A percentile compares a stretch with the other conserved stretches of the same genome.
These are phyloP conservation scores for Limnephilus auricula DNA, from an alignment of 2,888 invertebrate species.

Conservation along the genomic window DNA sequence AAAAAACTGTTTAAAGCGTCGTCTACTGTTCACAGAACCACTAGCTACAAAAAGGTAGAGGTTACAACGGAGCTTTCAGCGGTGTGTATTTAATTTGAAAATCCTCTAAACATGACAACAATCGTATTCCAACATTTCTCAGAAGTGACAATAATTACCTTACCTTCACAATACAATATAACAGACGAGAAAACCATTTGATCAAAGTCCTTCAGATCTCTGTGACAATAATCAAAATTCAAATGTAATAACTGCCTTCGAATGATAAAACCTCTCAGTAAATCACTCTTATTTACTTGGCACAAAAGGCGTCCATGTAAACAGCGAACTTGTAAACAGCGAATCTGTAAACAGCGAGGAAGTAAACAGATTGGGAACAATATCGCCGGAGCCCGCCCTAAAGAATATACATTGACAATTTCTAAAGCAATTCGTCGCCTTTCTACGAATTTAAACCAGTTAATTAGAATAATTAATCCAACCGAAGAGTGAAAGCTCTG, in stretches of 20 bases:
- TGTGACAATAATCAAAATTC: not conserved
- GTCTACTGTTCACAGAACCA: not conserved
- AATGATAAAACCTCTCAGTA: not conserved
- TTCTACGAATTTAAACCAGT: not conserved
- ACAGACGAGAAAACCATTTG: not conserved
- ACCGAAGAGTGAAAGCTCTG: not conserved
- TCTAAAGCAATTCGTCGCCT: not conserved
- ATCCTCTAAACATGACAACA: not conserved
- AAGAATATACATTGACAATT: not conserved
- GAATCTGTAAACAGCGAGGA: not conserved
- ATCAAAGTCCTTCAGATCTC: not conserved
- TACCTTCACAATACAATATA: not conserved
- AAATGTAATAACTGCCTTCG: not conserved
- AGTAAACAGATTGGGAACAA: not conserved
- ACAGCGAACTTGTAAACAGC: slow-evolving; percentile 9
- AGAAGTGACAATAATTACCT: not conserved
- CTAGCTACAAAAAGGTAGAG: not conserved
- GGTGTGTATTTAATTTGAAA: not conserved
- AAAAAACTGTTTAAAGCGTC: no score
- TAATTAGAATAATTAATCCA: slow-evolving; percentile 18
- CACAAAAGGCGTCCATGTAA: slow-evolving; percentile 18
- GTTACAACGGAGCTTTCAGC: not conserved
- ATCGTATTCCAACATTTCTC: not conserved
- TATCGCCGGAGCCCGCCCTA: not conserved
- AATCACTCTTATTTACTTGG: slow-evolving; percentile 9